Base-by-base conservation (phyloP, 1,140 invertebrate species). In the Elymnias hypermnestra region DNA sequence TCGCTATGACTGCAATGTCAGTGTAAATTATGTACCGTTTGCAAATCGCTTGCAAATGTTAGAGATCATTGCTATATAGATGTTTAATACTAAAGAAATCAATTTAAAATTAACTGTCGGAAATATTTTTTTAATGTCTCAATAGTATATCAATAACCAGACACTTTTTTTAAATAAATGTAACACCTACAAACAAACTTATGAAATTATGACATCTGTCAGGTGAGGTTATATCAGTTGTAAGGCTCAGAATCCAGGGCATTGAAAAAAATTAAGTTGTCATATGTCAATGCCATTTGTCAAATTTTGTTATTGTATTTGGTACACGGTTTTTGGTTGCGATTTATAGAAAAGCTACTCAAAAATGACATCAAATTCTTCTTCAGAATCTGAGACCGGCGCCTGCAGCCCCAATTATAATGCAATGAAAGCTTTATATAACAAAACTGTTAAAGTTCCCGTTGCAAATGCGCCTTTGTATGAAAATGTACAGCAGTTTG, bases 391-490 rank as follows among this genome's bases (percentile, higher is more conserved):
- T 5, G 89, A 89, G 81, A 67, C 92, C 17, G 89, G 92, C 66
- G 83, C 89, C 19, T 88, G 70, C 42, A 92, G 91, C 66, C 88
- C 89, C 3, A 84, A 84, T 29, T 94, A 93, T 42, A 88, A 94
- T 77, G 89, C 93, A 0, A 31, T 92, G 0, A 89, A 89, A 63
- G 92, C 89, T 1, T 68, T 94, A 7, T 90, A 91, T 43, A 88
- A 89, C 0, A 29, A 75, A 2, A 89, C 90, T 55, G 57, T 86
- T 0, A 69, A 72, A 53, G 18, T 92, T 1, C 90, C 91, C 0
- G 63, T 83, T 2, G 50, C 83, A 6, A 72, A 78, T 23, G 91
- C 89, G 0, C 89, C 88, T 26, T 53, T 87, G 39, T 90, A 88
- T 53, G 91, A 93, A 59, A 93, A 92, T 63, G 31, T 92, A 12